These are phyloP conservation scores for Donacobius atricapilla DNA, from an alignment of 2,113 vertebrate species.

Conservation along the genomic window DNA sequence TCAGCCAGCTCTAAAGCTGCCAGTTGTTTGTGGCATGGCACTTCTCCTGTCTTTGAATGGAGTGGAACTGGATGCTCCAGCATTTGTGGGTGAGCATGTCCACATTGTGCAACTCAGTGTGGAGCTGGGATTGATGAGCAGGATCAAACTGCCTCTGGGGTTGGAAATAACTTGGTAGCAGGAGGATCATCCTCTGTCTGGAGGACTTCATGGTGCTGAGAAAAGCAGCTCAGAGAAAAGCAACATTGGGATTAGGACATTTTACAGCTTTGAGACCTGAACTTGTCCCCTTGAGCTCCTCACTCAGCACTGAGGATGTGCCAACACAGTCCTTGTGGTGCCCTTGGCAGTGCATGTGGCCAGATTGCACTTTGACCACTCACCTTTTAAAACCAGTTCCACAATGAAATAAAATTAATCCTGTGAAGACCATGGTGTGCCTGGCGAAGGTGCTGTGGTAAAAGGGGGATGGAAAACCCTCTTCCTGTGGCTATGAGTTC, in stretches of 20 bases:
- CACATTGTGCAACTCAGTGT: fast-evolving
- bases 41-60: not conserved
- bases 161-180: not conserved
- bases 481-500: not conserved
- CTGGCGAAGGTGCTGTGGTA: not conserved
- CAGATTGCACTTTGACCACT: not conserved
- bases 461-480: not conserved
- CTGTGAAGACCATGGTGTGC: not conserved
- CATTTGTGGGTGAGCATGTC: not conserved
- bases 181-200: not conserved
- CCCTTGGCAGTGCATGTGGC: not conserved
- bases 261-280: not conserved
- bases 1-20: not conserved
- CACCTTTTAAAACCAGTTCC: not conserved
- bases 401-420: not conserved
- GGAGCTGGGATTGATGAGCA: not conserved
- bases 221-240: not conserved
- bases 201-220: not conserved
- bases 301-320: not conserved
- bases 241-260: not conserved
- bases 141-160: not conserved
- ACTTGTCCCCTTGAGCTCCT: not conserved
- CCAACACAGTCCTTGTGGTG: not conserved
- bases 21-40: not conserved
- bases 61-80: not conserved